Base-by-base conservation (phyloP, 2,113 vertebrate species). In the Hippocampus comes region DNA sequence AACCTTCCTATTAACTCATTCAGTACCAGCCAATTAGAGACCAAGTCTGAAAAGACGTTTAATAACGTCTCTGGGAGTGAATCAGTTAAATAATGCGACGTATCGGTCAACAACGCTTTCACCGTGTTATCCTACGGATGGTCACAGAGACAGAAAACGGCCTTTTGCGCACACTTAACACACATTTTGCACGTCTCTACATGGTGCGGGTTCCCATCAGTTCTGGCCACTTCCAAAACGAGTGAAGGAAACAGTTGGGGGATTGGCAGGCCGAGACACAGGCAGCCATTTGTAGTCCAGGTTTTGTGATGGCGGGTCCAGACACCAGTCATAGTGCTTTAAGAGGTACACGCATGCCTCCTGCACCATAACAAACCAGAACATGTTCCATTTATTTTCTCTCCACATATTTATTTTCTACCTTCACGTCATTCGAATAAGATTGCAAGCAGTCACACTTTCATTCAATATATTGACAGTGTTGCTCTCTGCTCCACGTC, bases 231-330 rank as follows among this genome's bases (percentile, higher is more conserved):
- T 70, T 86, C 77, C 79, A 72, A 71, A 38, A 27, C 8, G 64
- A 46, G 65, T 88, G 71, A 90, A 89, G 80, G 78, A 73, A 73
- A 90, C 0, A 15, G 67, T 74, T 57, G 79, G 83, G 15, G 67
- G 81, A 41, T 64, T 56, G 51, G 68, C 34, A 0, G 87, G 90
- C 10, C 83, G 80, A 78, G 85, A 90, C 67, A 90, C 87, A 11
- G 89, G 89, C 77, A 90, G 88, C 87, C 89, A 91, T 82, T 91
- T 90, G 77, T 89, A 89, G 55, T 83, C 68, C 0, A 88, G 79
- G 70, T 89, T 78, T 74, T 90, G 83, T 1, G 75, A 75, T 12
- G 80, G 67, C 51, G 88, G 88, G 43, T 87, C 85, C 83, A 90
- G 69, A 78, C 60, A n/a, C 88, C 89, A 91, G 78, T 82, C 63